Conservation (phyloP, 2,888 invertebrate genomes). For the Dasysyrphus albostriatus region DNA sequence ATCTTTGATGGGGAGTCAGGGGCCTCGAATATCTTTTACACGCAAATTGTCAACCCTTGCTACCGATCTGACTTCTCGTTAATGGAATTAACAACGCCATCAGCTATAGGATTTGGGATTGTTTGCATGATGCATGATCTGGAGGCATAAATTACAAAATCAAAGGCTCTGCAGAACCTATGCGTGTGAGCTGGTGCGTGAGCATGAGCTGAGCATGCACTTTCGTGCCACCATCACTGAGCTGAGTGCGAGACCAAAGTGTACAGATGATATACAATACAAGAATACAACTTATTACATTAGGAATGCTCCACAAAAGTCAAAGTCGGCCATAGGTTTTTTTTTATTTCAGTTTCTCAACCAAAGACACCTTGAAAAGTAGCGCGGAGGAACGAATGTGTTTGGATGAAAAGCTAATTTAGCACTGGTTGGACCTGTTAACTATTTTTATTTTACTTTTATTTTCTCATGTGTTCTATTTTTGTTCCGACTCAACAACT, state of each 20-base stretch:
- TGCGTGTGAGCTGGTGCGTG: conserved; percentile 57
- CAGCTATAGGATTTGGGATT: conserved; percentile 31
- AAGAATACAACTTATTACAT: conserved; percentile 3
- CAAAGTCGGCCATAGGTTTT: conserved; percentile 3
- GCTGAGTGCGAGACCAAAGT: conserved; percentile 24
- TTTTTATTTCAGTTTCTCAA: background rate
- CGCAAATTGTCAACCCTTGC: conserved; percentile 66
- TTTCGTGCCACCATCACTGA: conserved; percentile 23
- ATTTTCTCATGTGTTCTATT: no score
- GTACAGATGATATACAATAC: conserved; percentile 4
- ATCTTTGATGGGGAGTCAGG: conserved; percentile 15
- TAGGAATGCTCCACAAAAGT: conserved; percentile 57
- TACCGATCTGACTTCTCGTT: conserved; percentile 46
- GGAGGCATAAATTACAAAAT: conserved; percentile 70
- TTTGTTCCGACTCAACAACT: no score
- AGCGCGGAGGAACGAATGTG: background rate
- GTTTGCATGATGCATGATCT: conserved; percentile 71
- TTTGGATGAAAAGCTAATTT: background rate
- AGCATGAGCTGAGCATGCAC: conserved; percentile 65
- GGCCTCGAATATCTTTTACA: conserved; percentile 30
- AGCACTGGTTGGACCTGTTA: background rate
- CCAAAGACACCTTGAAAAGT: background rate
- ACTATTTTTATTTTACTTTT: no score
- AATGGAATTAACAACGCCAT: conserved; percentile 67
- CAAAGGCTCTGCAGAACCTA: conserved; percentile 41